Base-by-base conservation (phyloP, 2,888 invertebrate genomes). In the Onchidella celtica region DNA sequence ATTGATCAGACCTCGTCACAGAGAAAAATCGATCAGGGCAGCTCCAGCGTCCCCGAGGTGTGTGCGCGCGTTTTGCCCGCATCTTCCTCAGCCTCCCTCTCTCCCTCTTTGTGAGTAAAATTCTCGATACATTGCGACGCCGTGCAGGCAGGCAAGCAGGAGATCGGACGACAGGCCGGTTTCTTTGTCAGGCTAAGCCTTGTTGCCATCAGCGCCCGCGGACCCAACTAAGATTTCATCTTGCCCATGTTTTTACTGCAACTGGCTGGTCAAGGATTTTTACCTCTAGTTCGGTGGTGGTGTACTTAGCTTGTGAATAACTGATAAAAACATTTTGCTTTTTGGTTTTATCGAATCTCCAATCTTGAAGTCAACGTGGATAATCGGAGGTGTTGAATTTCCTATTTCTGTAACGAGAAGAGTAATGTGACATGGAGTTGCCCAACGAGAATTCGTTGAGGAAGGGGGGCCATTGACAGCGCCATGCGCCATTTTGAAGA, bases 181-280 rank as follows among this genome's bases (percentile, higher is more conserved):
- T 77, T 68, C 77, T 77, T 55, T 77, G 55, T 68, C 68, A 68
- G 57, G 34, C 68, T 34, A 77, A 47, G 77, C 63, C 75, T 63
- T 63, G 65, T 65, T 40, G 47, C 63, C 27, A 27, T 38, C 40
- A 59, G 3, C 69, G 24, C 27, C 17, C n/a, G n/a, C 70, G 9
- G 55, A 32, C 70, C 32, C 0, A 55, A 9, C 27, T 27, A 32
- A n/a, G 59, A 59, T 73, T 36, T 3, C 57, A 57, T 55, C n/a
- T 9, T 17, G 21, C 72, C 21, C 17, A 17, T 47, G 47, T 47
- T 47, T 47, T 47, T 47, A 47, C 6, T 47, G 47, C 47, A n/a
- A n/a, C n/a, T n/a, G n/a, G n/a, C n/a, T n/a, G n/a, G n/a, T n/a
- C n/a, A n/a, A n/a, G n/a, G n/a, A n/a, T n/a, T n/a, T n/a, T n/a